phyloP scores from a whole-genome alignment of 2,888 invertebrate genomes.

The Epinotia ramella region DNA sequence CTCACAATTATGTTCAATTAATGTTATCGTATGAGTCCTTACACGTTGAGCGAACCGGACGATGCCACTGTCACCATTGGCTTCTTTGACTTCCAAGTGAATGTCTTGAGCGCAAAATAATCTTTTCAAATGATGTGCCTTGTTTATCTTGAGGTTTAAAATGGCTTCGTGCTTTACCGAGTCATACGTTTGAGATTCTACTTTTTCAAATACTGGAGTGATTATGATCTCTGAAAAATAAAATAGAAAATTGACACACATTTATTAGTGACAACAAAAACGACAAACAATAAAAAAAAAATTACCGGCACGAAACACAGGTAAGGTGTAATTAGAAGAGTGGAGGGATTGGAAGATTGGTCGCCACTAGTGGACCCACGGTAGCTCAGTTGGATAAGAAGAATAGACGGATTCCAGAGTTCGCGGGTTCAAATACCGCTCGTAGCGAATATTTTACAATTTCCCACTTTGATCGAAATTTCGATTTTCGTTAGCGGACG shows the following conservation, averaged over 20 bases:
- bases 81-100: background rate
- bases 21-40: background rate
- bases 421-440: no score
- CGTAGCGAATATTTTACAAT: no score
- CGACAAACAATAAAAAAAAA: no score
- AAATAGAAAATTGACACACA: background rate
- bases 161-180: background rate
- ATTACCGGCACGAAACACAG: no score
- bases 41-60: background rate
- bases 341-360: no score
- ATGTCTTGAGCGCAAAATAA: conserved; percentile 3
- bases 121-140: background rate
- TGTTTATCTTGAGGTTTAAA: background rate
- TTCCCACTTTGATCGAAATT: no score
- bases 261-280: no score
- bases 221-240: background rate
- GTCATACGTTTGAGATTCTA: background rate
- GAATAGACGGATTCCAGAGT: no score
- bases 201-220: background rate
- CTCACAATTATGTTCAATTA: background rate
- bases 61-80: background rate
- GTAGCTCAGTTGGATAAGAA: no score
- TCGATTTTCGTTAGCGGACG: no score
- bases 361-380: no score
- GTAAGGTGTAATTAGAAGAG: no score